A percentile compares a stretch with the other conserved stretches of the same genome.
Evolutionary conservation across 1,140 invertebrate species (phyloP).

Genomic region (Bombus consobrinus): DNA sequence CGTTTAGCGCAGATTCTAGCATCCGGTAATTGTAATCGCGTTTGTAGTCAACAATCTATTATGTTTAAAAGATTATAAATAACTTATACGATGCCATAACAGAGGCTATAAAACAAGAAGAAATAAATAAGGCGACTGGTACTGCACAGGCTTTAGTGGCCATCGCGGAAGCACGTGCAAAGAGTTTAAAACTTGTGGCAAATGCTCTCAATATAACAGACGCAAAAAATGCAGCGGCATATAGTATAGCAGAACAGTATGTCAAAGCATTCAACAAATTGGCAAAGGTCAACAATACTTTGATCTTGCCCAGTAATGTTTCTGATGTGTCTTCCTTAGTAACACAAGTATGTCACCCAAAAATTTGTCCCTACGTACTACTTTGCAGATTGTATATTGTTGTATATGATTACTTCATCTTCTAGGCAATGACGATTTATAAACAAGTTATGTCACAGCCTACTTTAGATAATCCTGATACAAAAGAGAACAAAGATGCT

Average conservation of each 20-base stretch:
- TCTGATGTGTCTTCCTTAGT: constrained; percentile 93
- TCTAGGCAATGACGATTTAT: constrained; percentile 88
- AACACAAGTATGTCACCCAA: constrained; percentile 86
- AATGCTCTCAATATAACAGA: constrained; percentile 86
- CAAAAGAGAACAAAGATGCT: constrained; percentile 37
- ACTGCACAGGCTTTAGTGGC: constrained; percentile 94
- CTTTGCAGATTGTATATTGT: constrained; percentile 30
- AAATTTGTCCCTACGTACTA: constrained; percentile 11
- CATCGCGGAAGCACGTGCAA: constrained; percentile 92
- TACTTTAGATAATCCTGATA: background rate
- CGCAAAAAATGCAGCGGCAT: constrained; percentile 93
- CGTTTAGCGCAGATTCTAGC: constrained; percentile 94
- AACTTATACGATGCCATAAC: constrained; percentile 43
- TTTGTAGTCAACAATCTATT: background rate
- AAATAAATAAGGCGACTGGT: constrained; percentile 93
- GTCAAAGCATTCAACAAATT: constrained; percentile 96
- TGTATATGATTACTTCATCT: constrained; percentile 57
- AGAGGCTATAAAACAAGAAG: constrained; percentile 94
- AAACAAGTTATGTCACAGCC: constrained; percentile 83
- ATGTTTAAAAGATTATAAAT: background rate
- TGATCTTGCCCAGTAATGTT: constrained; percentile 96
- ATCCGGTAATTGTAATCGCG: constrained; percentile 86
- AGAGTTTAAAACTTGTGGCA: constrained; percentile 90
- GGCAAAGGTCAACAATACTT: constrained; percentile 96
- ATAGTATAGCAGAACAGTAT: constrained; percentile 98